Evolutionary conservation across 2,888 invertebrate species (phyloP), one percentile per base, ranked within the genome.

Genomic region (Agriopis leucophaearia): DNA sequence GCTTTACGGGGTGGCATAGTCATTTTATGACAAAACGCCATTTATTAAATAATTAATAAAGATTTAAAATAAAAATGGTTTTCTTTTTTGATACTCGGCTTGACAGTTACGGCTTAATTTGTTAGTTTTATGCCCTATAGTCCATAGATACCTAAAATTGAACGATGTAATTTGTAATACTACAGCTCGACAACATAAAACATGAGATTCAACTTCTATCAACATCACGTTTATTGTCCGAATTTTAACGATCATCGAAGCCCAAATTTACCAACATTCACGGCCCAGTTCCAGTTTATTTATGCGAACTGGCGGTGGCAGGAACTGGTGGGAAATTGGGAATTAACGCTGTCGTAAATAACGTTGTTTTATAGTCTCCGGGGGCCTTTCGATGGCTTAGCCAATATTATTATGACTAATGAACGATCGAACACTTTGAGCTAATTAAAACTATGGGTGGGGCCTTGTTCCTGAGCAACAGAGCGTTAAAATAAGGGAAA

Each of bases 241-340:
- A 51, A 51, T 51, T 58, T 38, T 64, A 38, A 58, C 52, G 64
- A 55, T 54, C 54, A 58, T 63, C 40, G 51, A 57, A 62, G 36
- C 18, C 62, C 52, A 54, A 70, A 65, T 58, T 63, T 48, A 36
- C 63, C 63, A 64, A 62, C 50, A 59, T 9, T 38, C 66, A 69
- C 72, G 77, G 61, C 73, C 80, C 74, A 76, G 65, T 76, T 78
- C 74, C 60, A 63, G 16, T 60, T 71, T 73, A 73, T 74, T 71
- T 70, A 70, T 58, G 67, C 45, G 66, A 65, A 65, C 54, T 54
- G 48, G 60, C 58, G 38, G 52, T 54, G 44, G 66, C 66, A 51
- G 40, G 61, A 63, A 47, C 59, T 62, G 45, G 40, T 62, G 63
- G 67, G 54, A 63, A 67, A 60, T 61, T 60, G 68, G 58, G 68